Evolutionary conservation across 2,113 vertebrate species (phyloP).

Genomic region (Rhinolophus sinicus): DNA sequence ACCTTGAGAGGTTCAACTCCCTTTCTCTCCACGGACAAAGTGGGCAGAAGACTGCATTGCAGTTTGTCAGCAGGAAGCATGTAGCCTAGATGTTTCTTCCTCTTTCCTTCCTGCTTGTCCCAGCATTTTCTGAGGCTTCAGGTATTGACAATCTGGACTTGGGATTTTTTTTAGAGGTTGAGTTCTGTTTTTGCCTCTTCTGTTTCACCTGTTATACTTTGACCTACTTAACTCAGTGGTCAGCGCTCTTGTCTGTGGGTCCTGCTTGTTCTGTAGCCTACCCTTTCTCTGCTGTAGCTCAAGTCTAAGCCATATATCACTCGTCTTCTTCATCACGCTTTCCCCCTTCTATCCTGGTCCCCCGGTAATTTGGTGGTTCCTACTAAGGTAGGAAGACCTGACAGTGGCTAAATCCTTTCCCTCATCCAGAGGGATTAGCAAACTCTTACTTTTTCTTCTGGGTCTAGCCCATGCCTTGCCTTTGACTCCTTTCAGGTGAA

Average conservation of each 20-base stretch:
- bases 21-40: background rate
- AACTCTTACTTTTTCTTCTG: background rate
- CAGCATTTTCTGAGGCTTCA: background rate
- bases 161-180: background rate
- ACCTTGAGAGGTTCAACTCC: background rate
- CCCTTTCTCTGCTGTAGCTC: background rate
- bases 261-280: background rate
- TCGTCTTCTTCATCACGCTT: background rate
- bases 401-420: background rate
- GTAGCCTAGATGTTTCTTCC: background rate
- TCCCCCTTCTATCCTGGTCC: background rate
- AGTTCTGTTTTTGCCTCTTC: constrained; percentile 24
- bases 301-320: background rate
- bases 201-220: background rate
- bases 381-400: background rate
- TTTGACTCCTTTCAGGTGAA: constrained; percentile 21
- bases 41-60: background rate
- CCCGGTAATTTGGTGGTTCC: background rate
- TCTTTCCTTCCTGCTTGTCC: background rate
- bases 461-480: background rate
- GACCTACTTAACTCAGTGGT: background rate
- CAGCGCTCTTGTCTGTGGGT: background rate
- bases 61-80: background rate
- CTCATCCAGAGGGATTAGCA: background rate
- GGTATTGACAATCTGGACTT: background rate